Percentiles rank a stretch among this genome's conserved stretches.
phyloP scores from a whole-genome alignment of 2,888 invertebrate genomes.

The Melieria picta region DNA sequence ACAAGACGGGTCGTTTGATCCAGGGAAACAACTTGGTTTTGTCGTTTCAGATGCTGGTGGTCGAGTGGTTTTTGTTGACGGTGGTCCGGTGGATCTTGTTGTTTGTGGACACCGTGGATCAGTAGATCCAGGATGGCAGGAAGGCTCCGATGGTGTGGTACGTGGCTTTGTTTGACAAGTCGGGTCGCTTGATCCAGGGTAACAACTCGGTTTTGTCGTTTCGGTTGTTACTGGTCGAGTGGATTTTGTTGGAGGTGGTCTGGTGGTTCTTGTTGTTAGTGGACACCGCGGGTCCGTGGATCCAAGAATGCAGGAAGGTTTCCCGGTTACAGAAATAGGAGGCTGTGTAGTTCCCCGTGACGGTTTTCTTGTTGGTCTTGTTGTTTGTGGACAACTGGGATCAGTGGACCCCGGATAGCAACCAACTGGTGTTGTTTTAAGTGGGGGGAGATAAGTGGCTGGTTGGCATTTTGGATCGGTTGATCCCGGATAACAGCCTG shows the following conservation, averaged over 20 bases:
- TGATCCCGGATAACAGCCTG: constrained; percentile 62
- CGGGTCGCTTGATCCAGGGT: too few species aligned
- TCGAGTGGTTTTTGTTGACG: background rate
- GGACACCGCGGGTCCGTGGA: constrained; percentile 51
- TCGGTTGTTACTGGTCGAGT: too few species aligned
- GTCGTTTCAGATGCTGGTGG: constrained; percentile 36
- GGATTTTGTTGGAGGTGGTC: too few species aligned
- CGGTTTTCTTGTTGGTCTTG: constrained; percentile 30
- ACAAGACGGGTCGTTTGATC: background rate
- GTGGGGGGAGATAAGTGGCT: constrained; percentile 49
- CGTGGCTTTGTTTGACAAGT: constrained; percentile 33
- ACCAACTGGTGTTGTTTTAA: constrained; percentile 21
- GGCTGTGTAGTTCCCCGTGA: too few species aligned
- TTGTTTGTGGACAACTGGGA: constrained; percentile 42
- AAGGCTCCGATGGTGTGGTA: constrained; percentile 38
- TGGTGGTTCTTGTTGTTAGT: constrained; percentile 41
- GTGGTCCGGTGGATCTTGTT: constrained; percentile 38
- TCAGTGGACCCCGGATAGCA: constrained; percentile 60
- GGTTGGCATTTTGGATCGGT: constrained; percentile 55
- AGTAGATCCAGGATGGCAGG: constrained; percentile 59
- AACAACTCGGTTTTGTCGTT: too few species aligned
- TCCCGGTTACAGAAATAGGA: too few species aligned
- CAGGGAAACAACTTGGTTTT: constrained; percentile 54
- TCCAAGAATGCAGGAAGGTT: constrained; percentile 54
- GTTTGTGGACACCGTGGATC: constrained; percentile 49